Base-by-base conservation (phyloP, 2,888 invertebrate species). In the Nebria brevicollis region DNA sequence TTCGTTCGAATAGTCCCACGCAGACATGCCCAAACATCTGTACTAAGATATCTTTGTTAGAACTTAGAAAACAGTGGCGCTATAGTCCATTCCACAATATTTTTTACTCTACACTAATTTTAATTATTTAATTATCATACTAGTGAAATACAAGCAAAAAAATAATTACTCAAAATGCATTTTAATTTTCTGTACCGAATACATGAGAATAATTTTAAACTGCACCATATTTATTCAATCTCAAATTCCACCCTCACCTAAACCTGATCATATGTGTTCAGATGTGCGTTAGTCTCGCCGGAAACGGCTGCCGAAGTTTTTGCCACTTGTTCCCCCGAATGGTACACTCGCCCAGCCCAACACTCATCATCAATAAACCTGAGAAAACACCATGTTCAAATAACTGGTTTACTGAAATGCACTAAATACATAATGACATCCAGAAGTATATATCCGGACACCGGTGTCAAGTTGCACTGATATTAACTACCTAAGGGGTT, bases 391-490 rank as follows among this genome's bases (percentile, higher is more conserved):
- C 26, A 26, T 68, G 68, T 42, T 68, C 10, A 42, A 70, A 7
- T 13, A 20, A 5, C 20, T 78, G 78, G 66, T 20, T 42, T 5
- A 66, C 65, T 78, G 41, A 10, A 64, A 66, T 78, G 78, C 73
- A 78, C 78, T 78, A 78, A 78, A 78, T 78, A 78, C 78, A 78
- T 78, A 78, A 78, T 78, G 78, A 78, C 78, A 78, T 78, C 78
- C 78, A 78, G 78, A 77, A 77, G 72, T 73, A 73, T 73, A 73
- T 78, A 72, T 78, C 78, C 78, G 78, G 78, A 78, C 72, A 66
- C 41, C 66, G 73, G 73, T 78, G 43, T 77, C 77, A 68, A 42
- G 68, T 77, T 77, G 43, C 77, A 26, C 68, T 77, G 70, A 34
- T 34, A 73, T 73, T 73, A 73, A 73, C 73, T 42, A 77, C 77